A percentile compares a stretch with the other conserved stretches of the same genome.
Evolutionary conservation across 1,140 invertebrate species (phyloP).

Genomic region (Sycophila sp.): DNA sequence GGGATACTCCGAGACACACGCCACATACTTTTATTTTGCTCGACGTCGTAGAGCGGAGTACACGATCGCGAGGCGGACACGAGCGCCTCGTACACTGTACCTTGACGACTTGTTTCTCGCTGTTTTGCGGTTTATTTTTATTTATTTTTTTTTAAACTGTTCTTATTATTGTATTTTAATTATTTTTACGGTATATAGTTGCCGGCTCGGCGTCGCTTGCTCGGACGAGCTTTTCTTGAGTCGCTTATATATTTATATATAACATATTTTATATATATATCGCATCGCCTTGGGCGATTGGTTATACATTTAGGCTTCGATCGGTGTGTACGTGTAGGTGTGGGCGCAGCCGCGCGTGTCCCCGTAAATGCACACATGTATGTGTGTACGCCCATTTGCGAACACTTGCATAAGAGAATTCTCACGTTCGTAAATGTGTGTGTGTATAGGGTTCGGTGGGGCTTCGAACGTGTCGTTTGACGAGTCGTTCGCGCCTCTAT

Average conservation of each 20-base stretch:
- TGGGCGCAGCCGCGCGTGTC: neutral
- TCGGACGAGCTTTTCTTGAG: neutral
- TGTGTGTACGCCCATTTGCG: neutral
- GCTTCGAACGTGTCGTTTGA: constrained; percentile 11
- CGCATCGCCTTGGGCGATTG: constrained; percentile 14
- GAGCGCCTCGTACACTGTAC: too few species aligned
- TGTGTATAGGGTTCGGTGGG: neutral
- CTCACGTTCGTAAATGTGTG: too few species aligned
- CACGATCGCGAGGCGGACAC: too few species aligned
- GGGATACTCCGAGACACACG: too few species aligned
- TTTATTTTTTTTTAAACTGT: neutral
- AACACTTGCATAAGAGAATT: too few species aligned
- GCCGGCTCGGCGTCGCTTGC: neutral
- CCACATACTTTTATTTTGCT: too few species aligned
- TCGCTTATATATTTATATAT: neutral
- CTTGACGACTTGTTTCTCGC: too few species aligned
- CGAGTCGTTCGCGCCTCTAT: constrained; percentile 8
- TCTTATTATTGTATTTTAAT: too few species aligned
- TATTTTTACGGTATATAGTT: neutral
- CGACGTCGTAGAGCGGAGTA: too few species aligned
- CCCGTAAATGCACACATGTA: neutral
- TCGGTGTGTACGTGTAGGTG: neutral
- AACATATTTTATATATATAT: constrained; percentile 14
- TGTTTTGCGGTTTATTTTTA: neutral
- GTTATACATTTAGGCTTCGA: constrained; percentile 34